Evolutionary conservation across 2,888 invertebrate species (phyloP), one percentile per base, ranked within the genome.

Genomic region (Drosophila buzzatii): DNA sequence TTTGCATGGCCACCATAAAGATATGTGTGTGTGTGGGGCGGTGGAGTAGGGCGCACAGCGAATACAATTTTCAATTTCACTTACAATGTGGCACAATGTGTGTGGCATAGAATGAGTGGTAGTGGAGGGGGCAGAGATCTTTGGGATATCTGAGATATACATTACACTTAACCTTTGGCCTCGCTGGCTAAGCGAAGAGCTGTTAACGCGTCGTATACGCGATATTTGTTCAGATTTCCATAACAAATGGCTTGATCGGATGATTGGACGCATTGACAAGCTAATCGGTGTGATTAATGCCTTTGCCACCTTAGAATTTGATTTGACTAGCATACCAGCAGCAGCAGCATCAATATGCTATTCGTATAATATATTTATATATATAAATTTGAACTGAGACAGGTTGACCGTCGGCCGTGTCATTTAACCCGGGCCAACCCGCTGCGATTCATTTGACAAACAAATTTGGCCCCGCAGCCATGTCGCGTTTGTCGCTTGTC

Each of bases 371-470:
- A 27, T n/a, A n/a, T 33, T 31, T 57, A 44, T 27, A 12, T 27
- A 31, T 33, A 7, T 14, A 37, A 53, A 44, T n/a, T n/a, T 9
- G 3, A 20, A 3, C 53, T 41, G 52, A 39, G 70, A 85, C 86
- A 85, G 76, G 84, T 82, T 84, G 84, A 67, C 86, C 84, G 79
- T 85, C 84, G 76, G 69, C 63, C 57, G 84, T 79, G 84, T 82
- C 84, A 65, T 84, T 84, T 85, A 85, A 85, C 84, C 81, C 80
- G 51, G 53, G 47, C 58, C 76, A 71, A 61, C 55, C 74, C 70
- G 61, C 65, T 51, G 65, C 55, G 56, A 60, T 42, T 70, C 63
- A 65, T 55, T 45, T 65, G 41, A 56, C 73, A 57, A 65, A 58
- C 70, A 70, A 73, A 51, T 51, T 51, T 61, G 51, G 57, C 70